Percentiles rank a stretch among this genome's conserved stretches.
These are phyloP conservation scores for Agrochola macilenta DNA, from an alignment of 2,888 invertebrate genomes.

Conservation along the genomic window DNA sequence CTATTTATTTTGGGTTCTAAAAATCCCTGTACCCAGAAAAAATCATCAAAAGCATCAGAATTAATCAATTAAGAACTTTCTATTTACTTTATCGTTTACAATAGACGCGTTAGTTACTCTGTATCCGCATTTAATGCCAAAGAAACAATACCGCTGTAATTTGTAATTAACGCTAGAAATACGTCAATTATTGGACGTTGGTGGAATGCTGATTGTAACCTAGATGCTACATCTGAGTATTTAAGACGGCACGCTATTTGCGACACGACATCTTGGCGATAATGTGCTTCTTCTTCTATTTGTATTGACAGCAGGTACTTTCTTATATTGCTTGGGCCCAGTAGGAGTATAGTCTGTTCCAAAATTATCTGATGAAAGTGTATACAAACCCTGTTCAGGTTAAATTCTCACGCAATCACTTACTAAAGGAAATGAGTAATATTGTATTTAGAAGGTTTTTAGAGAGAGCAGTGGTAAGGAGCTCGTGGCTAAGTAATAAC, in stretches of 20 bases:
- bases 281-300: neutral
- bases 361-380: neutral
- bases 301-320: neutral
- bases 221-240: constrained; percentile 46
- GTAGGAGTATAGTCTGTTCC: neutral
- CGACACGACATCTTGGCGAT: constrained; percentile 40
- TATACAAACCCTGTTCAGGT: neutral
- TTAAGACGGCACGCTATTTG: constrained; percentile 44
- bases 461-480: too few relatives aligned
- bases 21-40: neutral
- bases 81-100: constrained; percentile 4
- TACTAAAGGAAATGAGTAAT: neutral
- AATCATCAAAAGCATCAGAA: neutral
- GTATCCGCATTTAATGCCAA: constrained; percentile 20
- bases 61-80: neutral
- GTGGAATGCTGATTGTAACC: constrained; percentile 54
- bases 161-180: constrained; percentile 53
- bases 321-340: neutral
- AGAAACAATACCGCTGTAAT: constrained; percentile 34
- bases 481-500: too few relatives aligned
- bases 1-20: neutral
- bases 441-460: too few relatives aligned
- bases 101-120: constrained; percentile 17
- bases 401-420: neutral
- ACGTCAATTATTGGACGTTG: constrained; percentile 59